Conservation (phyloP, 2,888 invertebrate genomes). For the Malthinus flaveolus region DNA sequence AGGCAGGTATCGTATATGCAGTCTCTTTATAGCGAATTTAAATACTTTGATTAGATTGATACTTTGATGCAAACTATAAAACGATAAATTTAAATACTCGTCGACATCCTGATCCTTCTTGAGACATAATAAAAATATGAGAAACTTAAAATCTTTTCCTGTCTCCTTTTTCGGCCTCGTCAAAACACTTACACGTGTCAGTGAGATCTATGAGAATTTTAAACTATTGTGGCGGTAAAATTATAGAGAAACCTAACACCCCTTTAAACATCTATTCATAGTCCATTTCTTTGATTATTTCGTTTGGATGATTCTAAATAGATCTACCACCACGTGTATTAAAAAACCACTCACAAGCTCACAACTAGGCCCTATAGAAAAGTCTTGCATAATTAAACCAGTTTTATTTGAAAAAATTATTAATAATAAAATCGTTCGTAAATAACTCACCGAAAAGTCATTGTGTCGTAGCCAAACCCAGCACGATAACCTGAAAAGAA, state of each 20-base stretch:
- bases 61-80: not conserved
- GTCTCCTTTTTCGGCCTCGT: no score
- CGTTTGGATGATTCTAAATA: constrained; percentile 9
- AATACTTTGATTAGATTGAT: not conserved
- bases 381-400: constrained; percentile 10
- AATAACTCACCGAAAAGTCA: constrained; percentile 12
- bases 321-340: not conserved
- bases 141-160: no score
- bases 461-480: constrained; percentile 1
- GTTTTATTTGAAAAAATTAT: constrained; percentile 12
- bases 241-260: constrained; percentile 24
- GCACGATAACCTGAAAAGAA: constrained; percentile 8
- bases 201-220: constrained; percentile 8
- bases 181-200: constrained; percentile 12
- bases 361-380: not conserved
- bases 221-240: constrained; percentile 8
- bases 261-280: constrained; percentile 11
- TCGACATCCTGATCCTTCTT: no score
- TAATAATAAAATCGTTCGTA: constrained; percentile 6
- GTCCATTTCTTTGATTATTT: constrained; percentile 11
- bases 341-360: no score
- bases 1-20: no score
- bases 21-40: not conserved
- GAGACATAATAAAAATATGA: no score
- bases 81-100: not conserved